phyloP scores from a whole-genome alignment of 1,140 invertebrate species.

The Drosophila grimshawi region DNA sequence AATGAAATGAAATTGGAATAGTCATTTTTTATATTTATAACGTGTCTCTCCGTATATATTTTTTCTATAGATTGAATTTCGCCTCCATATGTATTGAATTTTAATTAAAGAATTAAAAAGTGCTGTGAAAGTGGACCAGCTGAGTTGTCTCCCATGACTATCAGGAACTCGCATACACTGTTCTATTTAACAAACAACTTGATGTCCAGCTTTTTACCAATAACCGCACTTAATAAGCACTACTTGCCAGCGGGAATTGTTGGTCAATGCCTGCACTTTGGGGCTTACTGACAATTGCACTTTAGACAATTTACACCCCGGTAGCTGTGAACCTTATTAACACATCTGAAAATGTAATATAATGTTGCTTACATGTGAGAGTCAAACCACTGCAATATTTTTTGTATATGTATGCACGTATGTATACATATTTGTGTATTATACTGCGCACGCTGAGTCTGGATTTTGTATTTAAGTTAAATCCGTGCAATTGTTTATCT shows the following conservation, averaged over 20 bases:
- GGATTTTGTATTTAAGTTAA: slow-evolving; percentile 1
- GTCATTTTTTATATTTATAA: no score
- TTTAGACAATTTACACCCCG: slow-evolving; percentile 60
- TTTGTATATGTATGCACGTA: not conserved
- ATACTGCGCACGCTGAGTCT: not conserved
- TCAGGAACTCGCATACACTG: not conserved
- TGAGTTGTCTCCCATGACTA: no score
- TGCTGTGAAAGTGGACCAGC: no score
- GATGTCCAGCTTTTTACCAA: slow-evolving; percentile 16
- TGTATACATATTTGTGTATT: not conserved
- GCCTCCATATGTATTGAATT: no score
- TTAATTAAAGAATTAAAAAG: no score
- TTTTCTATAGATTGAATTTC: no score
- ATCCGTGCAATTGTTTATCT: not conserved
- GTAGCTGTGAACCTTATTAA: slow-evolving; percentile 59
- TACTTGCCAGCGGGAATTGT: slow-evolving; percentile 52
- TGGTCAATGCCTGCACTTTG: slow-evolving; percentile 50
- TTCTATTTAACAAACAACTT: not conserved
- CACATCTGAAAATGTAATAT: slow-evolving; percentile 58
- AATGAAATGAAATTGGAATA: no score
- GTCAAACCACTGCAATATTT: slow-evolving; percentile 18
- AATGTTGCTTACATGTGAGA: slow-evolving; percentile 14
- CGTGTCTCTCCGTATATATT: no score
- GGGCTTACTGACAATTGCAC: slow-evolving; percentile 67
- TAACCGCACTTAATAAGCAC: slow-evolving; percentile 73